Evolutionary conservation across 2,113 vertebrate species (phyloP).

Genomic region (Mola mola): DNA sequence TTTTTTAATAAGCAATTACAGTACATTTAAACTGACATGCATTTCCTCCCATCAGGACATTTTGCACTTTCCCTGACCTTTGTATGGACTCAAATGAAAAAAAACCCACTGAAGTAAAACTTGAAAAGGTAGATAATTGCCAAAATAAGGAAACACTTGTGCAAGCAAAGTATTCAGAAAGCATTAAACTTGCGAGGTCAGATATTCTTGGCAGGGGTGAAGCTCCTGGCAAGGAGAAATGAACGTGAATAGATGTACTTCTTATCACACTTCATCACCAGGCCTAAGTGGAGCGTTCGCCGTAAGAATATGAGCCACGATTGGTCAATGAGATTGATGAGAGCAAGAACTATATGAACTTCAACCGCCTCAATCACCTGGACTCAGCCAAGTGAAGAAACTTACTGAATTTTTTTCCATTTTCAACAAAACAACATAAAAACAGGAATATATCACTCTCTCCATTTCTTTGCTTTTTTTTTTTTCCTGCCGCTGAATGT

Average conservation of each 20-base stretch:
- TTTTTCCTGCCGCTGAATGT: no score
- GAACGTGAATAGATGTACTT: constrained; percentile 27
- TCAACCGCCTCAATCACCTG: no score
- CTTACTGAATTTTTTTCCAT: no score
- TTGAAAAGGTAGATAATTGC: constrained; percentile 13
- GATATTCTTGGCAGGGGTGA: constrained; percentile 35
- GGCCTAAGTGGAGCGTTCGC: constrained; percentile 3
- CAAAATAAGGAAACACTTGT: constrained; percentile 40
- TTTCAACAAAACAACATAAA: no score
- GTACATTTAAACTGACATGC: not conserved
- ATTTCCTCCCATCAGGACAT: constrained; percentile 10
- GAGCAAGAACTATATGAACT: constrained; percentile 7
- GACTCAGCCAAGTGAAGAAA: no score
- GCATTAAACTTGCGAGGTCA: constrained; percentile 29
- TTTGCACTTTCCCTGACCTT: constrained; percentile 6
- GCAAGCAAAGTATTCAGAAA: constrained; percentile 5
- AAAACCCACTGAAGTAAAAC: constrained; percentile 4
- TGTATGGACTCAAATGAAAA: not conserved
- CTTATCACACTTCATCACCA: no score
- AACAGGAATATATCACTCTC: no score
- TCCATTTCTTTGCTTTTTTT: no score
- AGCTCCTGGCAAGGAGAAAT: constrained; percentile 9
- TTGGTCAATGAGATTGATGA: constrained; percentile 24
- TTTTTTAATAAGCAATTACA: constrained; percentile 11
- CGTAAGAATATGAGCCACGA: not conserved